These are phyloP conservation scores for Lycopodina hypogea DNA, from an alignment of 37 sponge, comb jelly and placozoan species.

Conservation along the genomic window DNA sequence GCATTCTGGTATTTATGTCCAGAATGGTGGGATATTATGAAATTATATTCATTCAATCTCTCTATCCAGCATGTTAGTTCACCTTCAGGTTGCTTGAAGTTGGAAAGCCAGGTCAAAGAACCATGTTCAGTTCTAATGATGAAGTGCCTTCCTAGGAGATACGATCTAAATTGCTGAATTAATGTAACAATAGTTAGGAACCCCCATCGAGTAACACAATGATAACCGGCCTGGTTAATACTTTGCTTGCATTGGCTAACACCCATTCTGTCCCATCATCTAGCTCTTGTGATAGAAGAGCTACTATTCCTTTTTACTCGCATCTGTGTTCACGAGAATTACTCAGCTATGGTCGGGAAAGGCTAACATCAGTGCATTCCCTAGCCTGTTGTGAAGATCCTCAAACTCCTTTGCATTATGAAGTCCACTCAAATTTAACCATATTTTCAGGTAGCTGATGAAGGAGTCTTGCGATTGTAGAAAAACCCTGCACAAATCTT, in stretches of 20 bases:
- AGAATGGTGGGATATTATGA: too few species aligned
- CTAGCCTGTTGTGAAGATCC: slow-evolving; percentile 30
- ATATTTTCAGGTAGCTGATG: not conserved
- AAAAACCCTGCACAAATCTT: slow-evolving; percentile 7
- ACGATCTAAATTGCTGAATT: slow-evolving; percentile 17
- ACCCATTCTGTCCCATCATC: slow-evolving; percentile 30
- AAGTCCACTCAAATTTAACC: slow-evolving; percentile 26
- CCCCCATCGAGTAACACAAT: slow-evolving; percentile 27
- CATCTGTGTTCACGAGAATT: too few species aligned
- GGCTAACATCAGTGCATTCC: too few species aligned
- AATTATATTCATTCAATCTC: slow-evolving; percentile 22
- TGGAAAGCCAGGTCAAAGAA: too few species aligned
- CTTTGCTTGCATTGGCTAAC: slow-evolving; percentile 20
- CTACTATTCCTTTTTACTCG: slow-evolving; percentile 38
- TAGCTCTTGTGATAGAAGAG: slow-evolving; percentile 36
- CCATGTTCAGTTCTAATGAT: too few species aligned
- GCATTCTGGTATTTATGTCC: too few species aligned
- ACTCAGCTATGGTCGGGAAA: too few species aligned
- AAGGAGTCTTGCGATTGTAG: slow-evolving; percentile 10
- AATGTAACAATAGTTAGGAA: too few species aligned
- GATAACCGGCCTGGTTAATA: slow-evolving; percentile 18
- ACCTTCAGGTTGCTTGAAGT: too few species aligned
- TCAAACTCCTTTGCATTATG: slow-evolving; percentile 27
- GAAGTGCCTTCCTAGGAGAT: slow-evolving; percentile 31
- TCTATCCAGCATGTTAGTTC: slow-evolving; percentile 41